Conservation (phyloP, 2,113 vertebrate genomes). For the Coptodon bakossiorum region DNA sequence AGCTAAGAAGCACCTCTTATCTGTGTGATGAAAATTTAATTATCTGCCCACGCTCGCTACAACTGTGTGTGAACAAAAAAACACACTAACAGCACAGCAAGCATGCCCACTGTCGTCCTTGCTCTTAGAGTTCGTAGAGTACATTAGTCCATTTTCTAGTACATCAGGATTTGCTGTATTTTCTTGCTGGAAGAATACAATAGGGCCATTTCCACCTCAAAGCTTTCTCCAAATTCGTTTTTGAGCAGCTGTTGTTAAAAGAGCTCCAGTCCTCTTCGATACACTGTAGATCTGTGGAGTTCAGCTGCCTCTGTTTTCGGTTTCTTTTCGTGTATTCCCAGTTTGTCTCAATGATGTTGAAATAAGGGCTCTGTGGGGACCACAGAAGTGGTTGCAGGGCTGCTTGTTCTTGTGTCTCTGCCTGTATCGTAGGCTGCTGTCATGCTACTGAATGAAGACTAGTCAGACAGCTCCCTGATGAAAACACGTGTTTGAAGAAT, state of each 20-base stretch:
- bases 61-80: not conserved
- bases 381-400: not conserved
- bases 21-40: not conserved
- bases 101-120: not conserved
- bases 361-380: not conserved
- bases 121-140: not conserved
- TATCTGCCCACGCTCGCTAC: not conserved
- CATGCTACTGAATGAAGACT: not conserved
- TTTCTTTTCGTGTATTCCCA: not conserved
- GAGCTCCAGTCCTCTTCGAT: not conserved
- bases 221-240: not conserved
- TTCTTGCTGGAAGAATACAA: not conserved
- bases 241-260: not conserved
- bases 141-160: not conserved
- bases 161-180: not conserved
- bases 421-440: not conserved
- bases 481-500: not conserved
- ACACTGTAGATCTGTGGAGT: not conserved
- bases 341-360: not conserved
- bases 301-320: not conserved
- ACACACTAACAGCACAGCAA: not conserved
- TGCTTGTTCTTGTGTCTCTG: not conserved
- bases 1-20: not conserved
- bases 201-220: not conserved
- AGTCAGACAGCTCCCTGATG: not conserved